Base-by-base conservation (phyloP, 2,797 vertebrate species). In the Phoxinus dragarum region DNA sequence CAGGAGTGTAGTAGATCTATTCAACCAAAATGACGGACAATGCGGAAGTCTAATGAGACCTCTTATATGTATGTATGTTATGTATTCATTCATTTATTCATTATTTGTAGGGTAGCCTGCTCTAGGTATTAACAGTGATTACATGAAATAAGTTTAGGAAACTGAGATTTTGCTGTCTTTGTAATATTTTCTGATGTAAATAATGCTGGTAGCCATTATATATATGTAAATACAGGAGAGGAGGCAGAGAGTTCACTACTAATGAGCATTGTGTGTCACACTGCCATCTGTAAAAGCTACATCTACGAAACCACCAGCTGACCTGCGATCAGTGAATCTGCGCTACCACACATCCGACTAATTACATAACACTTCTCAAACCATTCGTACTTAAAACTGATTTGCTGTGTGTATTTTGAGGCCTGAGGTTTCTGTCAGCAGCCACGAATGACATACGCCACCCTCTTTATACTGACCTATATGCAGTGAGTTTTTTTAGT, bases 211-310 rank as follows among this genome's bases (percentile, higher is more conserved):
- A 44, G 0, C 27, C 64, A 89, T 89, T 80, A 83, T 59, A 77
- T 74, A 81, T 74, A 81, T 86, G 80, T 71, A 81, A 83, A 81
- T 73, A 85, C 56, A 61, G 6, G 19, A 42, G 9, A 19, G 69
- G 23, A 66, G 74, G 74, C 61, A 54, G 40, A 71, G 69, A 69
- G 82, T 82, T 81, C 79, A 75, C 40, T 31, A 6, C 36, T 86
- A 84, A 86, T 88, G 71, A 88, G 79, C 6, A 23, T 75, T 67
- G 78, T 79, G 84, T 81, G 74, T 88, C 84, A 74, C 17, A 81
- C 5, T 49, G 49, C 76, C 69, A 84, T 76, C 81, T 80, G 82
- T 68, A 47, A 77, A 52, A 40, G 66, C n/a, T 72, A 56, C 67
- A 85, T 75, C 40, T 84, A 19, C 27, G 40, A 85, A 73, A 76